A percentile compares a stretch with the other conserved stretches of the same genome.
phyloP scores from a whole-genome alignment of 2,113 vertebrate genomes.

The Plecotus auritus region DNA sequence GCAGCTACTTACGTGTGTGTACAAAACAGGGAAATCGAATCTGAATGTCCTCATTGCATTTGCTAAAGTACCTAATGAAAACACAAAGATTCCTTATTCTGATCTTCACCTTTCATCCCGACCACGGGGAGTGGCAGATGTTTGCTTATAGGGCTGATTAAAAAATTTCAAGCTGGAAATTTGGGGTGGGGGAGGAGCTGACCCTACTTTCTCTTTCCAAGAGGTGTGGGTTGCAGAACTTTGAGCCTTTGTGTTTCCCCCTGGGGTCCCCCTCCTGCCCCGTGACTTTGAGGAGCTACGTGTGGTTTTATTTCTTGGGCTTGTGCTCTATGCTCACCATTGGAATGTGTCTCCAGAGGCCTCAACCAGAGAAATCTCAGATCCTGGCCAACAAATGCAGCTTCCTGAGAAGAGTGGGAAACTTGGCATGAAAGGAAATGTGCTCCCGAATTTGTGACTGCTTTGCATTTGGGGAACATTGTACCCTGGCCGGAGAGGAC shows the following conservation, averaged over 20 bases:
- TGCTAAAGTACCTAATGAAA: conserved; percentile 80
- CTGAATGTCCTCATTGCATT: conserved; percentile 76
- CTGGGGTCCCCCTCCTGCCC: neutral
- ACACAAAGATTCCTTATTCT: conserved; percentile 76
- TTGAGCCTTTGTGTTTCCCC: neutral
- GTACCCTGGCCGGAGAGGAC: neutral
- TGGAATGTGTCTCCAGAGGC: neutral
- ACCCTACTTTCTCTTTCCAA: neutral
- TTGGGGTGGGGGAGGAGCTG: neutral
- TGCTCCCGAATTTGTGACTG: neutral
- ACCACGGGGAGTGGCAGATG: conserved; percentile 65
- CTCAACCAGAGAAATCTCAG: neutral
- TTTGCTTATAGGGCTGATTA: conserved; percentile 59
- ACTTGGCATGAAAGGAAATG: neutral
- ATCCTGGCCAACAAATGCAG: neutral
- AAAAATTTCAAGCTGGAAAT: neutral
- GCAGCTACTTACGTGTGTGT: conserved; percentile 78
- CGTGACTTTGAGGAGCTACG: neutral
- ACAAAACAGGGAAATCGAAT: conserved; percentile 84
- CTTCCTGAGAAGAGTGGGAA: neutral
- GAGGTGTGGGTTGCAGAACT: neutral
- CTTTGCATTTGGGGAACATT: neutral
- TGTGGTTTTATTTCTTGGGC: neutral
- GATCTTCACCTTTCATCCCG: conserved; percentile 61
- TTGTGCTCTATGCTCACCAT: neutral